Percentiles rank a stretch among this genome's conserved stretches.
These are phyloP conservation scores for Clarias gariepinus DNA, from an alignment of 2,113 vertebrate species.

Conservation along the genomic window DNA sequence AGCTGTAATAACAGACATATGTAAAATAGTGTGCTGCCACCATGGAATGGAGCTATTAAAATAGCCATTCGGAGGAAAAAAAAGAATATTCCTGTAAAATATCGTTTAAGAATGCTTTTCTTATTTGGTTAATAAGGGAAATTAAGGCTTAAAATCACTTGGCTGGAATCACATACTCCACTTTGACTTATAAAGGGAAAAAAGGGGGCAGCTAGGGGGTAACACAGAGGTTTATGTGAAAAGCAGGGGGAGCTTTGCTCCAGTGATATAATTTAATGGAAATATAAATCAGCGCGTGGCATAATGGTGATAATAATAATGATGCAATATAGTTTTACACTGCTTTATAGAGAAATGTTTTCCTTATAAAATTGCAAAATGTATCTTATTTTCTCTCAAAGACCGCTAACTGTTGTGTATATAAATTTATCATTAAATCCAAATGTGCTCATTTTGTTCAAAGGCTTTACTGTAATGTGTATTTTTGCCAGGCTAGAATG, in stretches of 20 bases:
- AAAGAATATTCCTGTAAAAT: neutral
- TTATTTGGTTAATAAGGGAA: neutral
- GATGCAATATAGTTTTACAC: neutral
- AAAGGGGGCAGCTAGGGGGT: neutral
- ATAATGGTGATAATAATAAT: neutral
- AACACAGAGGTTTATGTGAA: neutral
- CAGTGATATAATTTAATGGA: neutral
- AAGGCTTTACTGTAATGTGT: neutral
- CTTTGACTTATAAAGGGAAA: neutral
- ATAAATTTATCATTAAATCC: neutral
- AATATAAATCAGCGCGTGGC: constrained; percentile 2
- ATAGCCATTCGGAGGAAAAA: neutral
- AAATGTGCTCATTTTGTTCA: neutral
- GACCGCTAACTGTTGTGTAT: neutral
- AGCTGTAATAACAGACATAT: constrained; percentile 71
- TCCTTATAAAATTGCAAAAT: neutral
- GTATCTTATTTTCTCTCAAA: neutral
- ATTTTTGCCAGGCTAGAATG: neutral
- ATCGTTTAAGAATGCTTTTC: neutral
- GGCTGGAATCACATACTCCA: constrained; percentile 55
- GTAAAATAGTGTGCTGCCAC: constrained; percentile 66
- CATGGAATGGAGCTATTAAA: constrained; percentile 57
- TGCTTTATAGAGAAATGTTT: neutral
- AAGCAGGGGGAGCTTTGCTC: neutral
- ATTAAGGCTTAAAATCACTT: neutral